Percentiles rank a stretch among this genome's conserved stretches.
These are phyloP conservation scores for Hybos culiciformis DNA, from an alignment of 2,888 invertebrate species.

Conservation along the genomic window DNA sequence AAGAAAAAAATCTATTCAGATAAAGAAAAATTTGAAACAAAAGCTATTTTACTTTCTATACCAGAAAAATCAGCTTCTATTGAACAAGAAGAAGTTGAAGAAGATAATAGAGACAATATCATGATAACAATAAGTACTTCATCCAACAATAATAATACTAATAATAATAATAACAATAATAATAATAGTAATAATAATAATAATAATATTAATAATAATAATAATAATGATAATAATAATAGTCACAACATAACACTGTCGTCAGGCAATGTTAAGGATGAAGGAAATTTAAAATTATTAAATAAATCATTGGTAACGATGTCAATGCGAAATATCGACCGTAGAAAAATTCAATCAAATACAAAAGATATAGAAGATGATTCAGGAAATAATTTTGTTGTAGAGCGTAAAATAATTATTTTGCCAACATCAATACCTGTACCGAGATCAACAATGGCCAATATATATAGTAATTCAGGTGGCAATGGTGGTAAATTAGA, in stretches of 20 bases:
- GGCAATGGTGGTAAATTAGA: constrained; percentile 34
- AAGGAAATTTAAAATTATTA: constrained; percentile 27
- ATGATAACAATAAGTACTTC: neutral
- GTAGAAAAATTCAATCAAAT: constrained; percentile 35
- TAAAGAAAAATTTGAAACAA: constrained; percentile 17
- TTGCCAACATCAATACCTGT: constrained; percentile 31
- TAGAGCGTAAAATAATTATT: constrained; percentile 29
- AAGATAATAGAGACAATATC: neutral
- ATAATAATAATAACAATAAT: neutral
- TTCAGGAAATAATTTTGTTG: constrained; percentile 34
- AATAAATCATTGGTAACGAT: constrained; percentile 23
- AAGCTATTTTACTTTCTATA: constrained; percentile 12
- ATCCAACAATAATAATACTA: neutral
- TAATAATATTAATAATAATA: too few relatives aligned
- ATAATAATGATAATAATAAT: too few relatives aligned
- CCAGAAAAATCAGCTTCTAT: constrained; percentile 15
- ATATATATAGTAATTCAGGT: constrained; percentile 35
- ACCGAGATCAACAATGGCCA: constrained; percentile 31
- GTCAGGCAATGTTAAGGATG: constrained; percentile 10
- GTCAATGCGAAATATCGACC: constrained; percentile 29
- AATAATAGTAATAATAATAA: neutral
- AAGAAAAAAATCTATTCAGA: constrained; percentile 7
- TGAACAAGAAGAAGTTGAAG: constrained; percentile 3
- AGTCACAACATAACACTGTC: constrained; percentile 18
- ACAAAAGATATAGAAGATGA: constrained; percentile 35